phyloP scores from a whole-genome alignment of 2,113 vertebrate species.

The Hypocryptadius cinnamomeus region DNA sequence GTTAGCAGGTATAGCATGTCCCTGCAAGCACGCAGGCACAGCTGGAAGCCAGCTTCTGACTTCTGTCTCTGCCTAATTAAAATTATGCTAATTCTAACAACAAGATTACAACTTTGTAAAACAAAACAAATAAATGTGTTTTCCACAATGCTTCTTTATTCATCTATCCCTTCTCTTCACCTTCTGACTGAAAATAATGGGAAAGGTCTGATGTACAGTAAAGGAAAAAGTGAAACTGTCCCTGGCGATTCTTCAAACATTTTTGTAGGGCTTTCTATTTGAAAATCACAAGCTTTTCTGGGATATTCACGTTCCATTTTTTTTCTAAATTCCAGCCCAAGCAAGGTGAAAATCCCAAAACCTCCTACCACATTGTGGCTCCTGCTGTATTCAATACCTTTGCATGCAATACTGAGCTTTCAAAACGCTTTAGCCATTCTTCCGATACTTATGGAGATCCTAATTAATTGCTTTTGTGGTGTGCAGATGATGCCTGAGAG shows the following conservation, averaged over 20 bases:
- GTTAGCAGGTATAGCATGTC: background rate
- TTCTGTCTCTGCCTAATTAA: constrained; percentile 5
- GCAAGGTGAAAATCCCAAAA: background rate
- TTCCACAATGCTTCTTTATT: background rate
- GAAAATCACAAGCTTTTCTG: background rate
- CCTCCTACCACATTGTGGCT: background rate
- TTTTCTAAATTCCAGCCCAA: background rate
- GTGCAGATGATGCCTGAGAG: background rate
- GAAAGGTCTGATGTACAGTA: background rate
- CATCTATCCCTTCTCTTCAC: background rate
- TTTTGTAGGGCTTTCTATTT: background rate
- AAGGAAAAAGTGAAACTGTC: background rate
- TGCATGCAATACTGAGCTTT: background rate
- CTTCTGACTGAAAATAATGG: background rate
- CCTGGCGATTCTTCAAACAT: background rate
- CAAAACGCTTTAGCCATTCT: background rate
- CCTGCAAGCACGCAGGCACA: background rate
- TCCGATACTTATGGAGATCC: background rate
- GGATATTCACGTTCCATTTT: background rate
- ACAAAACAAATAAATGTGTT: background rate
- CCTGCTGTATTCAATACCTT: background rate
- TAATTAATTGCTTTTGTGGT: background rate
- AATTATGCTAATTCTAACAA: constrained; percentile 18
- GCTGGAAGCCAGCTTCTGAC: background rate
- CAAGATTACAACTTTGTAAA: background rate